Conservation (phyloP, 2,113 vertebrate genomes). For the Hypocryptadius cinnamomeus region DNA sequence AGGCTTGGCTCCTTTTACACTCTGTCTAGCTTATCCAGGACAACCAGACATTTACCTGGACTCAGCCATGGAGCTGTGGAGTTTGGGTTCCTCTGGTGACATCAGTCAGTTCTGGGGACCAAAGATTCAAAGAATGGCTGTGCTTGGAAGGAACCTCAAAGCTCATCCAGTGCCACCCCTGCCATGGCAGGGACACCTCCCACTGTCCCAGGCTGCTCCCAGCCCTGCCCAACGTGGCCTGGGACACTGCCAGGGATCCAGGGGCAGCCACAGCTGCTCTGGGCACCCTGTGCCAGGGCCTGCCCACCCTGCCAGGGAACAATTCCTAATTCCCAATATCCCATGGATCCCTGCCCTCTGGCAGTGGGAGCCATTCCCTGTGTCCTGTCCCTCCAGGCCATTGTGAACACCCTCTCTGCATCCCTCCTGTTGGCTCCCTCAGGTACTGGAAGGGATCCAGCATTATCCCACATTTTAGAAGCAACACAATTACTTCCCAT, state of each 20-base stretch:
- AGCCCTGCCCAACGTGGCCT: background rate
- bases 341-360: background rate
- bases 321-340: background rate
- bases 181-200: background rate
- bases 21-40: background rate
- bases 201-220: background rate
- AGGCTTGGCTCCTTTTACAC: background rate
- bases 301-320: accelerated
- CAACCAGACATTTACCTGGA: background rate
- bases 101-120: too few relatives aligned
- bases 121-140: background rate
- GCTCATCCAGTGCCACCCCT: accelerated
- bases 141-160: background rate
- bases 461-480: background rate
- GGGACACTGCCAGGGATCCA: background rate
- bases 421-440: background rate
- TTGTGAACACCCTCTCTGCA: background rate
- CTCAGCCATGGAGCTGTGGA: background rate
- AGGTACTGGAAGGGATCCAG: background rate
- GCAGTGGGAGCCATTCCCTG: background rate
- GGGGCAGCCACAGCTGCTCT: background rate
- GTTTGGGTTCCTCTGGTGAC: background rate
- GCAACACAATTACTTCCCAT: accelerated
- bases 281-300: background rate
- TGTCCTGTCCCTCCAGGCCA: accelerated